Base-by-base conservation (phyloP, 2,113 vertebrate species). In the Pituophis catenifer region DNA sequence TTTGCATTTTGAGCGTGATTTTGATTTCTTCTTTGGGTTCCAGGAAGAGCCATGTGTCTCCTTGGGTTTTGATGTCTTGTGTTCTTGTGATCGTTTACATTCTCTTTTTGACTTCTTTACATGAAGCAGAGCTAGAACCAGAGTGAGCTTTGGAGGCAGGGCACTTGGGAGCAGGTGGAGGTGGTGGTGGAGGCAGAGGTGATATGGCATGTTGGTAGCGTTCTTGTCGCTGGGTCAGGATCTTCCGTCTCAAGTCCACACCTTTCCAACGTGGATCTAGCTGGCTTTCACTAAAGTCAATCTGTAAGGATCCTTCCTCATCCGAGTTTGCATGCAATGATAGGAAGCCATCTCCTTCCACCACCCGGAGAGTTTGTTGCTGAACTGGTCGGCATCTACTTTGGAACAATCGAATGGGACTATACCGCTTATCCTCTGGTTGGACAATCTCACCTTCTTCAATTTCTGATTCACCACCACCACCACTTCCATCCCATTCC, bases 401-500 rank as follows among this genome's bases (percentile, higher is more conserved):
- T 1, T 97, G 96, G 90, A 97, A 97, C 0, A 97, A 91, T 0
- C 96, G 91, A 3, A 96, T 91, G 0, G 96, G 95, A 1, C 97
- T 96, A 85, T 96, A 95, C 3, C 96, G 89, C 55, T 98, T 97
- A 12, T 98, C 98, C 62, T 98, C 97, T 0, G 97, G 97, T 29
- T 97, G 97, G 1, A 99, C 98, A 1, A 99, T 99, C 96, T 99
- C 99, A 0, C 99, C 99, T 91, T 99, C 99, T 96, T 99, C 99
- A 1, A 99, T 98, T 95, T 99, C 99, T 0, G 98, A 98, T 91
- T 98, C 0, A 62, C 96, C 17, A 89, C 95, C 17, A 89, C 95
- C 91, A 29, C 92, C 92, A 48, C 92, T 93, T 33, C 89, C 92
- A 91, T 94, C 38, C 91, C 21, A 95, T 21, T 94, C 94, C 93